phyloP scores from a whole-genome alignment of 2,888 invertebrate species.

The Tipula lateralis region DNA sequence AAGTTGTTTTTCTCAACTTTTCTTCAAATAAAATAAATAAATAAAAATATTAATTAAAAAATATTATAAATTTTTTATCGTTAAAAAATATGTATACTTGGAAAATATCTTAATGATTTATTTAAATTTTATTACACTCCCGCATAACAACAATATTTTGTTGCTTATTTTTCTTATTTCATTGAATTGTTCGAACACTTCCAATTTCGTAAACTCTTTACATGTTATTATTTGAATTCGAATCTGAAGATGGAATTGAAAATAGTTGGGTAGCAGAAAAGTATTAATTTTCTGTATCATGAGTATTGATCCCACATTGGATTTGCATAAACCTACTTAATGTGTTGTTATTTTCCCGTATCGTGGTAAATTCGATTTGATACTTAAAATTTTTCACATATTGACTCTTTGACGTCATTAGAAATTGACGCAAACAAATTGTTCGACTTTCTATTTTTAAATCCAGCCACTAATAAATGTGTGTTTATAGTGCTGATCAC shows the following conservation, averaged over 20 bases:
- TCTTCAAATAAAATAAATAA: neutral
- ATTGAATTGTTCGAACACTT: neutral
- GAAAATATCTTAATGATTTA: neutral
- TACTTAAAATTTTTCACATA: neutral
- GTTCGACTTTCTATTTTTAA: neutral
- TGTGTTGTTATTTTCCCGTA: neutral
- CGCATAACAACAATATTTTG: neutral
- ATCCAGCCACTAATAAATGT: too few relatives aligned
- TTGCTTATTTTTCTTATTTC: neutral
- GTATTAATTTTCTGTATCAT: neutral
- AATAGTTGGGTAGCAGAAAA: neutral
- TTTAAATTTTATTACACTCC: neutral
- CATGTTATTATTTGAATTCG: neutral
- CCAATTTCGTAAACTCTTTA: neutral
- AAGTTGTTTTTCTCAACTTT: neutral
- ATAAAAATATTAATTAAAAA: neutral
- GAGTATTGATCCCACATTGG: neutral
- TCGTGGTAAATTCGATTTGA: too few relatives aligned
- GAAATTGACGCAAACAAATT: neutral
- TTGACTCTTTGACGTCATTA: neutral
- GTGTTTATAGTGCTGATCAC: too few relatives aligned
- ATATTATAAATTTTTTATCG: neutral
- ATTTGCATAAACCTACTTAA: neutral
- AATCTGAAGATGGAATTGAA: neutral
- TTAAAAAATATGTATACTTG: conserved; percentile 5